Evolutionary conservation across 2,797 vertebrate genomes (phyloP).

Genomic region (Podargus strigoides): DNA sequence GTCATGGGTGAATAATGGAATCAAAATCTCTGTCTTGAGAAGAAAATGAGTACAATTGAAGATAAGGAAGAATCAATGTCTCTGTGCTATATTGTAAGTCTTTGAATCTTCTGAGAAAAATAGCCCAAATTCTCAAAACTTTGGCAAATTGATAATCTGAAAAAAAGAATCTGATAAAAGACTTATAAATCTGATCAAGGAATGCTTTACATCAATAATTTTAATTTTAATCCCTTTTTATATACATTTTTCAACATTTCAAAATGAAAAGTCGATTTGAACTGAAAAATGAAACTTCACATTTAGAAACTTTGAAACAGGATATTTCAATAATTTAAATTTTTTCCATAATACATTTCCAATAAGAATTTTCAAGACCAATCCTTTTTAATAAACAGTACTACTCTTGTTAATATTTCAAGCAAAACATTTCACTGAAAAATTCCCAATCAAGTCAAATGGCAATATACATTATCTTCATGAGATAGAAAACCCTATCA

Average conservation of each 20-base stretch:
- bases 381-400: not conserved
- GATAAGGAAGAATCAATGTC: not conserved
- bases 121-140: not conserved
- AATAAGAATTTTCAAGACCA: not conserved
- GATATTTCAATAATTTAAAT: not conserved
- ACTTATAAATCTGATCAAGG: constrained; percentile 17
- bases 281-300: not conserved
- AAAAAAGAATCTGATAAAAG: not conserved
- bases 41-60: not conserved
- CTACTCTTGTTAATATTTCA: not conserved
- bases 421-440: not conserved
- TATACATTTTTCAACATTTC: constrained; percentile 27
- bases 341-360: not conserved
- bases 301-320: not conserved
- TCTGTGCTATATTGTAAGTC: not conserved
- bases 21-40: not conserved
- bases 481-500: not conserved
- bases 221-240: constrained; percentile 46
- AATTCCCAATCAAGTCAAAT: not conserved
- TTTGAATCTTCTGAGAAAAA: not conserved
- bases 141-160: not conserved
- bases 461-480: not conserved
- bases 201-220: not conserved
- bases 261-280: constrained; percentile 5
- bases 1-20: not conserved